Evolutionary conservation across 2,797 vertebrate genomes (phyloP), one percentile per base, ranked within the genome.

Genomic region (Coendou prehensilis): DNA sequence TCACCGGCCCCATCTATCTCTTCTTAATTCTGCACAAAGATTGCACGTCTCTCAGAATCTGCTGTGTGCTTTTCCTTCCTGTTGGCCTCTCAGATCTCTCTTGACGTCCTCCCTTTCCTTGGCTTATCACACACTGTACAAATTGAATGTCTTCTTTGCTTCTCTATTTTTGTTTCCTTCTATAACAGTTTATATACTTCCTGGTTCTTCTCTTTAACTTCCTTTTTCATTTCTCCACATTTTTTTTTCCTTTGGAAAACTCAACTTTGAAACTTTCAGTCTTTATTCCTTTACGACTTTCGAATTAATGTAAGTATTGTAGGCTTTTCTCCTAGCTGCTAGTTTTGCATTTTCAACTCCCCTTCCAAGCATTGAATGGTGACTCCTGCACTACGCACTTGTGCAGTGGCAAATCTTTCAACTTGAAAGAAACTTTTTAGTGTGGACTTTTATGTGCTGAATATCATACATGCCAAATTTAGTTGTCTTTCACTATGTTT

Each of bases 121-220:
- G 37, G 52, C 41, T 81, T 89, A 54, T 80, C 57, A 91, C 28
- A 37, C 33, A 9, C 78, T 88, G 78, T 8, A 84, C 28, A 63
- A 86, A 92, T 71, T 78, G 73, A 84, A 93, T 87, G 47, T 71
- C 57, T 90, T 79, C 47, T 86, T 88, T 89, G 37, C 52, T 78
- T 9, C 88, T 22, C 11, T 93, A 57, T 54, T 54, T 85, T 37
- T 71, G 33, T 85, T 94, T 89, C 15, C 57, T 89, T 93, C 37
- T 33, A 37, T 87, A 86, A 57, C 15, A 78, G 76, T 95, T 83
- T 73, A 18, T 87, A n/a, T 52, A 45, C 22, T 17, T 87, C 33
- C 41, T 30, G 18, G 6, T 11, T 80, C 33, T 63, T 59, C 71
- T 57, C 28, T n/a, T 89, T 85, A 17, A 57, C 37, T 45, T 94